phyloP scores from a whole-genome alignment of 2,113 vertebrate genomes.

The Takifugu flavidus region DNA sequence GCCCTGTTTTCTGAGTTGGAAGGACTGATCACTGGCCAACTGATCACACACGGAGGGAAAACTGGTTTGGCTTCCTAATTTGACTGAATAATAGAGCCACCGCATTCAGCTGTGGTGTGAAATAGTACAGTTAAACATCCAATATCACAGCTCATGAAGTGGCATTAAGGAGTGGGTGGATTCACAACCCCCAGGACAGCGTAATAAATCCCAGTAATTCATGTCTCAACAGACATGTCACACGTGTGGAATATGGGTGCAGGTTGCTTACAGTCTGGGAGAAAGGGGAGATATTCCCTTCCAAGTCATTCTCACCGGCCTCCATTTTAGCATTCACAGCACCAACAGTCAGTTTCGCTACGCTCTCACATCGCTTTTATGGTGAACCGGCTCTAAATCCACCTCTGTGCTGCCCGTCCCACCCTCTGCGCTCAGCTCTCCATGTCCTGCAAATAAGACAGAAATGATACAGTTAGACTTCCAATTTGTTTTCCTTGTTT shows the following conservation, averaged over 20 bases:
- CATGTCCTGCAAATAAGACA: slow-evolving; percentile 57
- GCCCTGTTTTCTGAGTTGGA: slow-evolving; percentile 31
- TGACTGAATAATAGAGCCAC: slow-evolving; percentile 51
- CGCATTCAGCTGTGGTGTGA: slow-evolving; percentile 57
- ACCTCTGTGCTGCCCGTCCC: slow-evolving; percentile 39
- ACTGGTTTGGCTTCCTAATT: slow-evolving; percentile 49
- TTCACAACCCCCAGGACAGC: background rate
- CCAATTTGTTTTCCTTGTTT: slow-evolving; percentile 33
- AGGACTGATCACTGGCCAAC: slow-evolving; percentile 57
- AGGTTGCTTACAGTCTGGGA: slow-evolving; percentile 1
- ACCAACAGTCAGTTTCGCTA: slow-evolving; percentile 32
- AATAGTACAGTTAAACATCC: slow-evolving; percentile 46
- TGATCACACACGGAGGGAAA: slow-evolving; percentile 47
- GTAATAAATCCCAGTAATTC: too few relatives aligned
- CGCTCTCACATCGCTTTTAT: slow-evolving; percentile 39
- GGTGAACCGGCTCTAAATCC: slow-evolving; percentile 53
- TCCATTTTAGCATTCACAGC: slow-evolving; percentile 55
- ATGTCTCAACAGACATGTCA: too few relatives aligned
- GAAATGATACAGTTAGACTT: slow-evolving; percentile 60
- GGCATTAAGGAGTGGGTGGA: slow-evolving; percentile 35
- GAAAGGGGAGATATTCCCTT: slow-evolving; percentile 10
- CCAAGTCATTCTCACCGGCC: slow-evolving; percentile 29
- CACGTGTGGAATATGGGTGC: slow-evolving; percentile 2
- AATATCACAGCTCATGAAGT: slow-evolving; percentile 39
- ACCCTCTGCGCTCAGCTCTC: slow-evolving; percentile 39